Conservation (phyloP, 2,888 invertebrate genomes). For the Mimachlamys varia region DNA sequence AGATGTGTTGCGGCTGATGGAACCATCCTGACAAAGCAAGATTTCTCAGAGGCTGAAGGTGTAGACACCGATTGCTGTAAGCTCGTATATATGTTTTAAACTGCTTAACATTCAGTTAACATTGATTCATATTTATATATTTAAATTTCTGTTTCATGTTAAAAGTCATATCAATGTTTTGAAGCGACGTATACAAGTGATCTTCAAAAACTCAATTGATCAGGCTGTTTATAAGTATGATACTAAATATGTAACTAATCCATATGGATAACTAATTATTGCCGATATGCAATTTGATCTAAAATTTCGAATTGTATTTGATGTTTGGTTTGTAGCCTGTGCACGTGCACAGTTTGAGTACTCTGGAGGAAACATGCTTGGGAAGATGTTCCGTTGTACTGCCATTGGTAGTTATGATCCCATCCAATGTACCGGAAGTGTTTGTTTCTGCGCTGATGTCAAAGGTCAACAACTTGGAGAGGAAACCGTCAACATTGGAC, state of each 20-base stretch:
- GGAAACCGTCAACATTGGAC: neutral
- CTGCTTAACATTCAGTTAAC: too few relatives aligned
- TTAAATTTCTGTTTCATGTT: too few relatives aligned
- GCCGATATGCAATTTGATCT: too few relatives aligned
- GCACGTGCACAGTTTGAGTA: neutral
- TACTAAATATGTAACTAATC: too few relatives aligned
- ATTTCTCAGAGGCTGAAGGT: neutral
- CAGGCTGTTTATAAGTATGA: too few relatives aligned
- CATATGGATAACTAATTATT: too few relatives aligned
- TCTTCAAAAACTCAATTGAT: too few relatives aligned
- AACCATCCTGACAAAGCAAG: neutral
- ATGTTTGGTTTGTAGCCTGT: neutral
- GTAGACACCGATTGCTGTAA: neutral
- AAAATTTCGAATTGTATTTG: too few relatives aligned
- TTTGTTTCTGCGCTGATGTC: slow-evolving; percentile 28
- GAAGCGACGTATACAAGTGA: too few relatives aligned
- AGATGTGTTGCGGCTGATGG: neutral
- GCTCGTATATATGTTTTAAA: neutral
- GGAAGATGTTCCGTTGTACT: neutral
- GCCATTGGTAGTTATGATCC: neutral
- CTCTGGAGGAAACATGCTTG: neutral
- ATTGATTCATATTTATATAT: too few relatives aligned
- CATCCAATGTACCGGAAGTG: slow-evolving; percentile 17
- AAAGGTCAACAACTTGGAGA: neutral
- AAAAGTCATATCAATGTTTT: too few relatives aligned